Base-by-base conservation (phyloP, 1,140 invertebrate genomes). In the Solenopsis invicta region DNA sequence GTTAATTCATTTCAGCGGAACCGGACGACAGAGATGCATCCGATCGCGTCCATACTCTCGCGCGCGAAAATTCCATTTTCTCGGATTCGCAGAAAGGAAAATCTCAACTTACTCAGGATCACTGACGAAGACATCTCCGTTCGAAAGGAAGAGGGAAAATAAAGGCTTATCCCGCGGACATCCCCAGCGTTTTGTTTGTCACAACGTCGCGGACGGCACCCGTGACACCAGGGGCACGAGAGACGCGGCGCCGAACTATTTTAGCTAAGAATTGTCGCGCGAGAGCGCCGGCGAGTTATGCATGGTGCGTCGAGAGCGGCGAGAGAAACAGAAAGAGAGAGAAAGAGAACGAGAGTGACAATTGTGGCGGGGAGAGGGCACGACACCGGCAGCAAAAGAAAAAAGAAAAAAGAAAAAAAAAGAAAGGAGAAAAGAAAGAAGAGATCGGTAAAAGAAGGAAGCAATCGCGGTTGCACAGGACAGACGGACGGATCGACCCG, bases 21-120 rank as follows among this genome's bases (percentile, higher is more conserved):
- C 41, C 10, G 4, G 8, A 50, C 34, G 69, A 18, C 24, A 72
- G 21, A 72, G 21, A 16, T 12, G 48, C 48, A 12, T 48, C 48
- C 9, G 48, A 21, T 56, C 16, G 6, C 24, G 0, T 62, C 62
- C 34, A 45, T 56, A 62, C 12, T 10, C 21, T 1, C 9, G 10
- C 34, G 10, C 41, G 24, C n/a, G n/a, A 21, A 9, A 56, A 50
- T 41, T 41, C 37, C 59, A 34, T 45, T 29, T 8, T 21, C 34
- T 16, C 4, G 1, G 37, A 50, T 52, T 9, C n/a, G 34, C 16
- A 45, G 8, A 48, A 81, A 78, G 34, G 34, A 45, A n/a, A n/a
- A 48, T 24, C 54, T 21, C 41, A 64, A 91, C 89, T 91, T 91
- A 91, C 89, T 81, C 8, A 91, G 52, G 37, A 78, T 54, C n/a